Percentiles rank a stretch among this genome's conserved stretches.
Conservation (phyloP, 2,113 vertebrate genomes). For the Eira barbara region DNA sequence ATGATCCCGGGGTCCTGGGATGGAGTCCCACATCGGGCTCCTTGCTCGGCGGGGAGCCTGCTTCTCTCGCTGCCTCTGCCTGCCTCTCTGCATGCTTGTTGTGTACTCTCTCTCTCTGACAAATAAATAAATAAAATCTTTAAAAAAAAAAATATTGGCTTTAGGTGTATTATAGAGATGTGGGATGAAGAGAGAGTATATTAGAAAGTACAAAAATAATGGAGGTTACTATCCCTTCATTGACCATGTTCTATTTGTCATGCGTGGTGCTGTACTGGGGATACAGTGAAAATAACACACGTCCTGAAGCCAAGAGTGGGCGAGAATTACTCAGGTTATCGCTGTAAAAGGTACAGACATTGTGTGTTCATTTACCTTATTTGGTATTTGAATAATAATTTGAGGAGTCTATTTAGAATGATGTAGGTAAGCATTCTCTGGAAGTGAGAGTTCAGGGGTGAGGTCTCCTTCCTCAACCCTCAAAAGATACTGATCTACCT, state of each 20-base stretch:
- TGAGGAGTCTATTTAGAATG: not conserved
- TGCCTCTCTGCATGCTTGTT: too few relatives aligned
- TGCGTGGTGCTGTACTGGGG: fast-evolving
- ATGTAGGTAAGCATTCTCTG: not conserved
- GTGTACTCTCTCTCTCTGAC: too few relatives aligned
- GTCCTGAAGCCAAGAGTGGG: not conserved
- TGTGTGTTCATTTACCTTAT: not conserved
- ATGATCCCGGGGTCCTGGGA: too few relatives aligned
- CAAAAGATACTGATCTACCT: not conserved
- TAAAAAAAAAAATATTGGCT: not conserved
- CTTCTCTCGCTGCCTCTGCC: too few relatives aligned
- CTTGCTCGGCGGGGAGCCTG: too few relatives aligned
- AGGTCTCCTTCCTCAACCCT: not conserved
- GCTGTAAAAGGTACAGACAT: not conserved
- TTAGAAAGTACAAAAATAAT: not conserved
- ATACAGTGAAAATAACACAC: not conserved
- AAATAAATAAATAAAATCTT: too few relatives aligned
- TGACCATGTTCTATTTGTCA: not conserved
- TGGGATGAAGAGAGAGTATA: not conserved
- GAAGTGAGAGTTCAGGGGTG: not conserved
- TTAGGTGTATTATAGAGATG: not conserved
- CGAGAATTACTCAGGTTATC: not conserved
- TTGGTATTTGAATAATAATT: not conserved
- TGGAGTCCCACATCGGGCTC: too few relatives aligned
- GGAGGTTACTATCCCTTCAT: not conserved